Evolutionary conservation across 2,888 invertebrate species (phyloP).

Genomic region (Plagodis pulveraria): DNA sequence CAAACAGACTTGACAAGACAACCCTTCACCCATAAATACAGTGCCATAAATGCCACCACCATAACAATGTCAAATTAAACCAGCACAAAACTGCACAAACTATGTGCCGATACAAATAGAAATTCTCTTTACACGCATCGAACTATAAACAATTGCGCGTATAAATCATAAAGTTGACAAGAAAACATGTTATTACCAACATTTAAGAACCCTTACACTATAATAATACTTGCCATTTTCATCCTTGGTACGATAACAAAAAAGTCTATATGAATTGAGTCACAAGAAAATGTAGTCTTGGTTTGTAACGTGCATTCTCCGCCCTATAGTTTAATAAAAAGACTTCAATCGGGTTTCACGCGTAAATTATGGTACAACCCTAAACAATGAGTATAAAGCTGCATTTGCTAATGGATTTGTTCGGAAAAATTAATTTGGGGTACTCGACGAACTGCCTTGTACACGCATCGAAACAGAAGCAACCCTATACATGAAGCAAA

Average conservation of each 20-base stretch:
- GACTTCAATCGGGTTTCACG: slow-evolving; percentile 76
- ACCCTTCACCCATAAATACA: slow-evolving; percentile 69
- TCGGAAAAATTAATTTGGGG: slow-evolving; percentile 84
- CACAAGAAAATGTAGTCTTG: slow-evolving; percentile 13
- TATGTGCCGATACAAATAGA: slow-evolving; percentile 69
- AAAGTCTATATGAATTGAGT: slow-evolving; percentile 10
- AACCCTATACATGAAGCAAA: slow-evolving; percentile 43
- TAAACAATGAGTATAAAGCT: slow-evolving; percentile 76
- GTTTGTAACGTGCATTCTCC: slow-evolving; percentile 61
- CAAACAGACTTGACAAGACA: slow-evolving; percentile 24
- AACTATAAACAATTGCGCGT: slow-evolving; percentile 77
- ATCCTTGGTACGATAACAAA: slow-evolving; percentile 33
- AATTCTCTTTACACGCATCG: slow-evolving; percentile 80
- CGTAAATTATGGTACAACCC: slow-evolving; percentile 82
- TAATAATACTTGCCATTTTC: slow-evolving; percentile 32
- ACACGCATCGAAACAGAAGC: slow-evolving; percentile 75
- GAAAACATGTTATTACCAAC: slow-evolving; percentile 66
- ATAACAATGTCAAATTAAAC: slow-evolving; percentile 79
- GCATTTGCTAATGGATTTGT: slow-evolving; percentile 83
- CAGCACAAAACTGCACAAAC: slow-evolving; percentile 70
- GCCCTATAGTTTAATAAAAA: slow-evolving; percentile 77
- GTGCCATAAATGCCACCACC: slow-evolving; percentile 67
- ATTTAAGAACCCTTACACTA: slow-evolving; percentile 27
- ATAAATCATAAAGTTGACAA: slow-evolving; percentile 83
- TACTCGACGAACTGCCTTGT: slow-evolving; percentile 70